Evolutionary conservation across 2,113 vertebrate genomes (phyloP).

Genomic region (Fregata magnificens): DNA sequence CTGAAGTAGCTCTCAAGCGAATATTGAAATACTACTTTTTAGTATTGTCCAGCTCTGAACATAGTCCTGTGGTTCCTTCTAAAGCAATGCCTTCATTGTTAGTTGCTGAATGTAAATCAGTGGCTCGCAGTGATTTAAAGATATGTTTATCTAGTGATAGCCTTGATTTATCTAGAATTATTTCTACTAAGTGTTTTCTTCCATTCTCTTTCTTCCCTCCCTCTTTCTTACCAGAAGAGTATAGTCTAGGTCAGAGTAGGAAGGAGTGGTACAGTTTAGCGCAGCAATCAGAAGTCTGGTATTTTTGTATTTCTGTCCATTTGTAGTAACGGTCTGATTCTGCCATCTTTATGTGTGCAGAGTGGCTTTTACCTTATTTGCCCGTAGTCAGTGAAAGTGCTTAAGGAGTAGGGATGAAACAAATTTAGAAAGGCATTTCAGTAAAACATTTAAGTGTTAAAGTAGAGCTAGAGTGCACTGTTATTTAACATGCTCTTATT

Average conservation of each 20-base stretch:
- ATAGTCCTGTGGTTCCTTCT: not conserved
- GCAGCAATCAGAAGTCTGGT: not conserved
- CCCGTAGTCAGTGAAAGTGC: not conserved
- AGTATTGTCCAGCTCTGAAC: not conserved
- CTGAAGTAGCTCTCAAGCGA: not conserved
- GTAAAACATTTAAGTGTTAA: constrained; percentile 19
- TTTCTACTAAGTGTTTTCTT: not conserved
- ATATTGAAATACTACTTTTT: not conserved
- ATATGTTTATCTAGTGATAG: not conserved
- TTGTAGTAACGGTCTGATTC: not conserved
- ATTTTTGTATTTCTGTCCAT: not conserved
- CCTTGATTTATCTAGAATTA: not conserved
- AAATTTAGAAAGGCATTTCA: constrained; percentile 2
- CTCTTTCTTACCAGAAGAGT: not conserved
- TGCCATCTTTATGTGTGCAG: not conserved
- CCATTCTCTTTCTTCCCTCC: not conserved
- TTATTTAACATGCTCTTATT: constrained; percentile 30
- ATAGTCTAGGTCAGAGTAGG: not conserved
- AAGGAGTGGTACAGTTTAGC: not conserved
- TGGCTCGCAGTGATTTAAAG: not conserved
- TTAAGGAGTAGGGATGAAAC: not conserved
- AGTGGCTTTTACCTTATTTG: not conserved
- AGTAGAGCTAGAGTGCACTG: not conserved
- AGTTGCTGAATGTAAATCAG: not conserved
- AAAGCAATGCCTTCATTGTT: not conserved